These are phyloP conservation scores for Calonectris borealis DNA, from an alignment of 2,113 vertebrate species.

Conservation along the genomic window DNA sequence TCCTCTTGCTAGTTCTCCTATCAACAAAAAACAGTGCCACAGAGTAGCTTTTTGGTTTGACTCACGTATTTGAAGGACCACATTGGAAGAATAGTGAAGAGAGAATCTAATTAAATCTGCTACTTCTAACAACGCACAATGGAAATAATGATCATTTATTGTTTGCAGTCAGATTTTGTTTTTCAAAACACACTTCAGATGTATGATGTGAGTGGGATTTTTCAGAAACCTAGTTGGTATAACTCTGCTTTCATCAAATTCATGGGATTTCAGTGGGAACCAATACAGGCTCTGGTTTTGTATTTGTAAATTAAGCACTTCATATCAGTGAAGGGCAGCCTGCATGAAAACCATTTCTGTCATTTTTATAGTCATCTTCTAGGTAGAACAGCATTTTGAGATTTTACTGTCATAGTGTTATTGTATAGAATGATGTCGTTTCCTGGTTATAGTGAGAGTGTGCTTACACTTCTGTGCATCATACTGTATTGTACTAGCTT, in stretches of 20 bases:
- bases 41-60: not conserved
- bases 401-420: not conserved
- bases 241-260: not conserved
- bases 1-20: not conserved
- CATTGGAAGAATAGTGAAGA: not conserved
- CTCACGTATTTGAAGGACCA: rapidly evolving
- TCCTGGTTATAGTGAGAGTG: not conserved
- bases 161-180: not conserved
- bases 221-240: not conserved
- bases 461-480: not conserved
- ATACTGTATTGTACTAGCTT: not conserved
- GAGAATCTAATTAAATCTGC: not conserved
- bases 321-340: not conserved
- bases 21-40: not conserved
- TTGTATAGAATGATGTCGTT: not conserved
- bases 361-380: not conserved
- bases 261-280: not conserved
- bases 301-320: not conserved
- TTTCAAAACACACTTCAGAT: not conserved
- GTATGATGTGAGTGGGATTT: not conserved
- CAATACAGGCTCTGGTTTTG: rapidly evolving
- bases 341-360: not conserved
- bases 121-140: not conserved
- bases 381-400: not conserved
- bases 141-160: not conserved